Percentiles rank a stretch among this genome's conserved stretches.
phyloP scores from a whole-genome alignment of 2,797 vertebrate species.

The Hipposideros larvatus region DNA sequence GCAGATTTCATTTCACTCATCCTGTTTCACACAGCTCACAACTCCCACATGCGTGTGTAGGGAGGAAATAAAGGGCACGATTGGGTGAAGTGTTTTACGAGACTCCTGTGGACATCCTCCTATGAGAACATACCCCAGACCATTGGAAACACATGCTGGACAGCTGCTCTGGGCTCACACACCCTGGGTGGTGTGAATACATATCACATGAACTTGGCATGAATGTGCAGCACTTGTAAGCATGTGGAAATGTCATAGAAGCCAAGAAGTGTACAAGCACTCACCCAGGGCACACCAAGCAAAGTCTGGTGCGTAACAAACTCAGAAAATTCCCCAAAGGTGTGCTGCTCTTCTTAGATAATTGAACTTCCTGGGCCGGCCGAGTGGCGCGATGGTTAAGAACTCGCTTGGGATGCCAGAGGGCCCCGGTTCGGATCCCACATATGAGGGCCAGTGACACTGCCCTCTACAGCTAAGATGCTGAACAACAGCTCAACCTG shows the following conservation, averaged over 20 bases:
- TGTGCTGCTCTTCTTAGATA: background rate
- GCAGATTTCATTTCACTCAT: conserved; percentile 41
- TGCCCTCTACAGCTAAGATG: no score
- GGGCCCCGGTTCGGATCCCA: no score
- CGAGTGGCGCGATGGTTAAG: no score
- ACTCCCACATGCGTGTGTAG: background rate
- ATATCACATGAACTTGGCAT: background rate
- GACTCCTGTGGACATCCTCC: conserved; percentile 14
- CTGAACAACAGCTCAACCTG: no score
- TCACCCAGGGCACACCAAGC: background rate
- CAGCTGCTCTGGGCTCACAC: conserved; percentile 60
- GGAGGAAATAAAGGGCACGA: conserved; percentile 30
- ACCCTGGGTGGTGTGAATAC: conserved; percentile 54
- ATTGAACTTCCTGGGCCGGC: background rate
- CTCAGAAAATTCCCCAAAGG: background rate
- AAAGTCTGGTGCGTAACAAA: background rate
- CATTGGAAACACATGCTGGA: conserved; percentile 67
- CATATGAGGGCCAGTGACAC: no score
- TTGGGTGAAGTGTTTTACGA: conserved; percentile 58
- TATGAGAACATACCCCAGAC: background rate
- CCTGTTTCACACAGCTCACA: conserved; percentile 20
- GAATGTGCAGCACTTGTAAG: background rate
- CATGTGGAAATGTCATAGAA: background rate
- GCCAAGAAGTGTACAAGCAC: background rate
- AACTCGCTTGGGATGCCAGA: no score